A percentile compares a stretch with the other conserved stretches of the same genome.
phyloP scores from a whole-genome alignment of 2,797 vertebrate species.

The Gymnodraco acuticeps region DNA sequence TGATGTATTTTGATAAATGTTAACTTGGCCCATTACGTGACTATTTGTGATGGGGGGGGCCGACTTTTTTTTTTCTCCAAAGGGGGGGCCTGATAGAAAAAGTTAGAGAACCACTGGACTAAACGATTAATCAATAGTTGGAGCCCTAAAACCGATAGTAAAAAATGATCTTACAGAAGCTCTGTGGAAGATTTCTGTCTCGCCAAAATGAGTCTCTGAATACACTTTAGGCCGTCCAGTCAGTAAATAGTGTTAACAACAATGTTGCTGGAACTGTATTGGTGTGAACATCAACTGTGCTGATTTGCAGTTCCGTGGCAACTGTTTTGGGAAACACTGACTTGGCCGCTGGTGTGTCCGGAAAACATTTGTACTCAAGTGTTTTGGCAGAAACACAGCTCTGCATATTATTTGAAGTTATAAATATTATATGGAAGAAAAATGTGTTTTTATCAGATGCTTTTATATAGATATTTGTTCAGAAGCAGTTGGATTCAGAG shows the following conservation, averaged over 20 bases:
- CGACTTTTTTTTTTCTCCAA: too few species aligned
- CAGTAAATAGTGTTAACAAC: conserved; percentile 57
- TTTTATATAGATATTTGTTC: neutral
- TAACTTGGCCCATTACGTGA: too few species aligned
- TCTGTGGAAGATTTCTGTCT: neutral
- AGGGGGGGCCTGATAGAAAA: too few species aligned
- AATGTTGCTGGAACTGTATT: conserved; percentile 46
- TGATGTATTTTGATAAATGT: too few species aligned
- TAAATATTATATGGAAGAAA: conserved; percentile 34
- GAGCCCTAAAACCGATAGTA: neutral
- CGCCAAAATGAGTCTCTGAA: conserved; percentile 28
- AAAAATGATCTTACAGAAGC: neutral
- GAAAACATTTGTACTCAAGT: conserved; percentile 51
- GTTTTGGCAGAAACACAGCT: conserved; percentile 52
- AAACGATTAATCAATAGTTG: neutral
- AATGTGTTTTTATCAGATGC: conserved; percentile 24
- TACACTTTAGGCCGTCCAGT: conserved; percentile 23
- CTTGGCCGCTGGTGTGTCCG: conserved; percentile 43
- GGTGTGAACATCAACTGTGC: conserved; percentile 67
- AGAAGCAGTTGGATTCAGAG: conserved; percentile 8
- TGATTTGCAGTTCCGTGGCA: conserved; percentile 52
- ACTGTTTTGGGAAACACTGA: conserved; percentile 70
- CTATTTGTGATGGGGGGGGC: too few species aligned
- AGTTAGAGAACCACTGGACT: too few species aligned
- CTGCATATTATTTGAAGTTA: conserved; percentile 40